A percentile compares a stretch with the other conserved stretches of the same genome.
phyloP scores from a whole-genome alignment of 2,113 vertebrate genomes.

The Gracilinanus agilis region DNA sequence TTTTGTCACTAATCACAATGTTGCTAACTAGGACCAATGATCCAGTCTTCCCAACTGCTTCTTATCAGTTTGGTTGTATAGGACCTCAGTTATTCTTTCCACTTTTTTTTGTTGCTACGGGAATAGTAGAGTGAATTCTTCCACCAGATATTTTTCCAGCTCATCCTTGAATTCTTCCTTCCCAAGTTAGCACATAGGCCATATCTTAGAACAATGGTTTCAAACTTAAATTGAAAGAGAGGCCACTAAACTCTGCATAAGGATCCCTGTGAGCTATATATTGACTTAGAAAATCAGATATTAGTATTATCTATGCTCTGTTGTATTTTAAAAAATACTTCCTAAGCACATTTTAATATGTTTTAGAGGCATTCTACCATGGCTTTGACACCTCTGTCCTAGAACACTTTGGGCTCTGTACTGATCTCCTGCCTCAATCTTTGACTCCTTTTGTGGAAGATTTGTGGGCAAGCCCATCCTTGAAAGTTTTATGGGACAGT shows the following conservation, averaged over 20 bases:
- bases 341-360: not conserved
- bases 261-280: not conserved
- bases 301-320: not conserved
- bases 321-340: not conserved
- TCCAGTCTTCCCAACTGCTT: not conserved
- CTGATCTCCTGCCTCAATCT: not conserved
- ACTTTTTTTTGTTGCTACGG: not conserved
- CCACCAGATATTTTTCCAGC: not conserved
- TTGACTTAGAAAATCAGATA: not conserved
- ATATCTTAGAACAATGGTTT: not conserved
- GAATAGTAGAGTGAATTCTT: not conserved
- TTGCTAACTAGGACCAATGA: not conserved
- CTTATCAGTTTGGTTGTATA: not conserved
- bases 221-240: not conserved
- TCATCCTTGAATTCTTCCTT: not conserved
- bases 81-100: not conserved
- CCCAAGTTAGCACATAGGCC: not conserved
- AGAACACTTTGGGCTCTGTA: not conserved
- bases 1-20: not conserved
- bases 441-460: not conserved
- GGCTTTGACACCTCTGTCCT: not conserved
- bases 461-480: not conserved
- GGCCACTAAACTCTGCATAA: not conserved
- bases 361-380: not conserved
- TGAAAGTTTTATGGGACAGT: not conserved